Evolutionary conservation across 2,113 vertebrate species (phyloP), one percentile per base, ranked within the genome.

Genomic region (Vulpes lagopus): DNA sequence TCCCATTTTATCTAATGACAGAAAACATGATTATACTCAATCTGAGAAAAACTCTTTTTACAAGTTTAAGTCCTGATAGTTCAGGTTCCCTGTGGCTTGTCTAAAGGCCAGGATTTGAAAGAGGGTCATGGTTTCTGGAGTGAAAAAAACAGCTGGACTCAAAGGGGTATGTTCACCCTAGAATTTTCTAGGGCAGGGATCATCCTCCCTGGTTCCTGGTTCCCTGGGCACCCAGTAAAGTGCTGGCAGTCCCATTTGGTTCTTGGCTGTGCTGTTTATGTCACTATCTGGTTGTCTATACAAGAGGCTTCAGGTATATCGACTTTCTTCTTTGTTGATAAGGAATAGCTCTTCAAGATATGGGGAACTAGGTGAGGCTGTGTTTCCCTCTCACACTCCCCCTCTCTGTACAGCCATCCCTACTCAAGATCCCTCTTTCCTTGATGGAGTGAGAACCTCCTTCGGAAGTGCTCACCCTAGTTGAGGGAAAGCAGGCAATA

Each of bases 21-120:
- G 49, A 79, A 94, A 65, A 7, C 9, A 19, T 22, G 43, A 0
- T 90, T 65, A 55, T 3, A 55, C 25, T 84, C 23, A 83, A 53
- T 64, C 3, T 20, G 82, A 79, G 62, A 9, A 76, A 64, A 91
- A 62, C 57, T 86, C 27, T 91, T 88, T 4, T 30, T 73, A 11
- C 4, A 27, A 62, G 38, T 79, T 27, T 57, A 64, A n/a, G 2
- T 65, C 35, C 65, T 64, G n/a, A 78, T 1, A 59, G 2, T 64
- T 92, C 49, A 49, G 17, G 32, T 76, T 73, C 25, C 73, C 16
- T 17, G 51, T 38, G 32, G 57, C 14, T 81, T 35, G 30, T 12
- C 10, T 94, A 60, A 82, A 82, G 83, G 30, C 38, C 92, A 49
- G 60, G 10, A 51, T 11, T 62, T 95, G 71, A 91, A 84, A 12